Percentiles rank a stretch among this genome's conserved stretches.
Evolutionary conservation across 2,797 vertebrate species (phyloP).

Genomic region (Coranthus polyacanthus): DNA sequence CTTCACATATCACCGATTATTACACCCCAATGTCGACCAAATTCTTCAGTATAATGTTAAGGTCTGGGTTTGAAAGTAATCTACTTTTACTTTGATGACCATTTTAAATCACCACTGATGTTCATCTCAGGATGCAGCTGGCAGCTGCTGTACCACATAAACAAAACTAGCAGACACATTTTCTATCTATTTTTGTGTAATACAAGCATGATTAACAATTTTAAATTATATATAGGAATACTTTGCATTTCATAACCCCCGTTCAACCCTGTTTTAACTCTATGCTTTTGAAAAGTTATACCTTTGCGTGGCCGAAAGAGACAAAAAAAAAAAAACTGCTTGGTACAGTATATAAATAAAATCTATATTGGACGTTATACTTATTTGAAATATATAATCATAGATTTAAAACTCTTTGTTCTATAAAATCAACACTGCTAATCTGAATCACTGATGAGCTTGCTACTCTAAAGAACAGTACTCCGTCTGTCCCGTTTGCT

Average conservation of each 20-base stretch:
- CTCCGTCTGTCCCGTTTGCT: constrained; percentile 32
- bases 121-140: constrained; percentile 20
- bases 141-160: constrained; percentile 51
- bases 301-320: constrained; percentile 56
- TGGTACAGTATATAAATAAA: constrained; percentile 84
- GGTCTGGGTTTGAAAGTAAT: constrained; percentile 16
- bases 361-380: constrained; percentile 74
- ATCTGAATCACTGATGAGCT: constrained; percentile 39
- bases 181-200: constrained; percentile 55
- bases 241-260: constrained; percentile 75
- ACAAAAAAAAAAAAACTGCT: constrained; percentile 53
- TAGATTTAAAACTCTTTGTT: constrained; percentile 72
- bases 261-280: constrained; percentile 74
- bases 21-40: constrained; percentile 20
- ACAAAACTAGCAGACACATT: constrained; percentile 50
- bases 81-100: constrained; percentile 13
- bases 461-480: constrained; percentile 19
- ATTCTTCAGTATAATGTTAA: constrained; percentile 11
- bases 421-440: constrained; percentile 76
- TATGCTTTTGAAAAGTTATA: constrained; percentile 69
- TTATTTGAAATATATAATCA: constrained; percentile 73
- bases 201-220: constrained; percentile 67
- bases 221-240: constrained; percentile 80
- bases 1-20: constrained; percentile 33
- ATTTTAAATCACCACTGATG: constrained; percentile 26